These are phyloP conservation scores for Omphaloscelis lunosa DNA, from an alignment of 2,888 invertebrate species.

Conservation along the genomic window DNA sequence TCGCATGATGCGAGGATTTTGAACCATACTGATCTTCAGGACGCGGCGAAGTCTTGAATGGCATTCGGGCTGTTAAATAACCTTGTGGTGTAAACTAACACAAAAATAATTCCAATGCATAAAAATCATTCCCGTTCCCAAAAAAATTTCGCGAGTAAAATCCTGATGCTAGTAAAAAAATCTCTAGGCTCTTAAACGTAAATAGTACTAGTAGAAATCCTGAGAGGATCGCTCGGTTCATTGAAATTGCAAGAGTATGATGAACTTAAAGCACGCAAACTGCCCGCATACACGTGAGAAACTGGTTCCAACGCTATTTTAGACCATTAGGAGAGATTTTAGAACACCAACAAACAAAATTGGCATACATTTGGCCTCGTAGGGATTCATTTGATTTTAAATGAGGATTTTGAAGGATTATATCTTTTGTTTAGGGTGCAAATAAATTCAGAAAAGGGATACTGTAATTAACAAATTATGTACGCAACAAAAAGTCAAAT, in stretches of 20 bases:
- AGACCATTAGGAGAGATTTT: conserved; percentile 66
- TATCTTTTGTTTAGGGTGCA: not conserved
- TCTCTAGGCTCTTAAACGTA: not conserved
- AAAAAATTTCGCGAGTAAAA: not conserved
- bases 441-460: not conserved
- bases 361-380: conserved; percentile 43
- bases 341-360: conserved; percentile 47
- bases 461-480: not conserved
- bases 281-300: conserved; percentile 74
- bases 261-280: conserved; percentile 81
- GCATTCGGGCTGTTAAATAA: not conserved
- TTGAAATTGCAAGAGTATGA: conserved; percentile 82
- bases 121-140: not conserved
- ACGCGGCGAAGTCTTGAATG: not conserved
- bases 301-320: conserved; percentile 78
- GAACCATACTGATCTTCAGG: not conserved
- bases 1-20: not conserved
- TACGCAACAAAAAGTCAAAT: not conserved
- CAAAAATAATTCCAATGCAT: not conserved
- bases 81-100: not conserved
- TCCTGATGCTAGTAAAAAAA: not conserved
- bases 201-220: conserved; percentile 23
- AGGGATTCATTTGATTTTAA: not conserved
- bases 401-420: not conserved
- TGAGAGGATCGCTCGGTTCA: conserved; percentile 72